A percentile compares a stretch with the other conserved stretches of the same genome.
These are phyloP conservation scores for Neolamprologus variostigma DNA, from an alignment of 2,113 vertebrate genomes.

Conservation along the genomic window DNA sequence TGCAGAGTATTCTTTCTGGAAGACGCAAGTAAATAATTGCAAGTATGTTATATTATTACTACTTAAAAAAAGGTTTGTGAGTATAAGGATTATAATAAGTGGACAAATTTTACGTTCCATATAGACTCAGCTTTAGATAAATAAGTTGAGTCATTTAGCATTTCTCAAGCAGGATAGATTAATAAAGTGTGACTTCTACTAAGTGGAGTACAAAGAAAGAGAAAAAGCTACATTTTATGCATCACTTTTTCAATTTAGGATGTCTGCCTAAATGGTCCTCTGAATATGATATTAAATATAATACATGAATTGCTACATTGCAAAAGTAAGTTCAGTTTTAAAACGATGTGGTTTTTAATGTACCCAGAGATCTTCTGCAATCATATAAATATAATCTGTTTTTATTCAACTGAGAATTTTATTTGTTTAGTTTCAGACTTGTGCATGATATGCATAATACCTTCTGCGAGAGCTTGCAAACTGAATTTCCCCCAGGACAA, in stretches of 20 bases:
- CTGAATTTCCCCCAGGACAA: constrained; percentile 20
- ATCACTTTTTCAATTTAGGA: neutral
- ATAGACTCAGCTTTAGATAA: neutral
- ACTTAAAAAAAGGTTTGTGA: neutral
- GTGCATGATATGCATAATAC: neutral
- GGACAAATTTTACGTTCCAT: neutral
- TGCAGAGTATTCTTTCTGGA: neutral
- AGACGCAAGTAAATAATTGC: neutral
- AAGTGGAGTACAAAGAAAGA: neutral
- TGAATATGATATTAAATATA: neutral
- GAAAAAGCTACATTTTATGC: neutral
- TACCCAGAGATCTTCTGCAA: neutral
- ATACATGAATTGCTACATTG: neutral
- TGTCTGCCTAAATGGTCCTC: neutral
- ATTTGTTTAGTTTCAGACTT: neutral
- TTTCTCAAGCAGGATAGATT: neutral
- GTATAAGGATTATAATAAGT: neutral
- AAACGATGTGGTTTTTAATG: neutral
- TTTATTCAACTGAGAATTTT: constrained; percentile 10
- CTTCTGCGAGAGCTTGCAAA: neutral
- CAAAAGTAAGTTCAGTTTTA: neutral
- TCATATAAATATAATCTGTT: neutral
- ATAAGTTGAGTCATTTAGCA: neutral
- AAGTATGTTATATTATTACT: neutral
- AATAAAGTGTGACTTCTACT: neutral